phyloP scores from a whole-genome alignment of 2,113 vertebrate species.

The Gasterosteus aculeatus region DNA sequence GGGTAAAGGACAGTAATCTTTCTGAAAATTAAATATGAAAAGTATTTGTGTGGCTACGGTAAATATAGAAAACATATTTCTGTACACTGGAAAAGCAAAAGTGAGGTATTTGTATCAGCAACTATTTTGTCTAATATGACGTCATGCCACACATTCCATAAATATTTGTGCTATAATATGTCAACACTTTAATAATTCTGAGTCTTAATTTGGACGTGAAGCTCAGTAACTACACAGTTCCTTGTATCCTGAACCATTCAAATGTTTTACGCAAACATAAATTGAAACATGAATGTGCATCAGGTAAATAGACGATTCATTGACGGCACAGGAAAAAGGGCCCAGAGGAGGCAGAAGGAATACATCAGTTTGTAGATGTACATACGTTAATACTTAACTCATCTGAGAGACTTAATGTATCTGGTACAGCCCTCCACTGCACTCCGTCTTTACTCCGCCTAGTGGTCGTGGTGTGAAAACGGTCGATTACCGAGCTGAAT shows the following conservation, averaged over 20 bases:
- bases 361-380: neutral
- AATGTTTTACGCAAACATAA: neutral
- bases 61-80: neutral
- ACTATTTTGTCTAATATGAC: neutral
- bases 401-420: neutral
- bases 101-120: neutral
- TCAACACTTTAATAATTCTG: neutral
- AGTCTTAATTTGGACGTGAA: neutral
- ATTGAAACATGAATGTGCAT: neutral
- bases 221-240: neutral
- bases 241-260: neutral
- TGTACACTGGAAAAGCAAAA: neutral
- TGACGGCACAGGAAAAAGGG: too few relatives aligned
- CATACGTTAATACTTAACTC: neutral
- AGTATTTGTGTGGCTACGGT: neutral
- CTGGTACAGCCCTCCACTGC: neutral
- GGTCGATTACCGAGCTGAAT: neutral
- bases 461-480: slow-evolving; percentile 33
- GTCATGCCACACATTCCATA: neutral
- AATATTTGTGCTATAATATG: neutral
- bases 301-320: neutral
- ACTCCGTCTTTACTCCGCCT: slow-evolving; percentile 35
- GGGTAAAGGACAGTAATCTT: neutral
- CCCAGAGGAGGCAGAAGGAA: too few relatives aligned
- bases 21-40: neutral